Base-by-base conservation (phyloP, 2,888 invertebrate species). In the Eupsilia transversa region DNA sequence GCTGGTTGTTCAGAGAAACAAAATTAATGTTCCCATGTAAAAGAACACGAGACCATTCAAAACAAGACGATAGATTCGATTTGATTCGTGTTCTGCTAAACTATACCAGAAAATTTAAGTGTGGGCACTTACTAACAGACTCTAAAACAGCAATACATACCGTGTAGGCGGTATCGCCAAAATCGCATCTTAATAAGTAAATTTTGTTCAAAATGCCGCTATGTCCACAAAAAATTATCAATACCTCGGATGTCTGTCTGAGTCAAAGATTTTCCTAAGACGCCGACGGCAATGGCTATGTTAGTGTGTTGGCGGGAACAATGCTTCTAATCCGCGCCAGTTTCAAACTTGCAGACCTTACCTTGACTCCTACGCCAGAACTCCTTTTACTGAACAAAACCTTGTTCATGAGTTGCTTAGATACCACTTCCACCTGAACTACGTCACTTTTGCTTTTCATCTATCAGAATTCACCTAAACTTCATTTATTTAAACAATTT, bases 301-400 rank as follows among this genome's bases (percentile, higher is more conserved):
- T 90, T 86, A 85, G 89, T 91, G 96, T 95, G 96, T 96, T 96
- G 96, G 95, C 95, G 96, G 93, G 92, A 92, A 95, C 95, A 95
- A 95, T 94, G 89, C 89, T 87, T 93, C 93, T 93, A 94, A 94
- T 91, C 91, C 89, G 85, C 89, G 89, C 89, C 89, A 90, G 89
- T 90, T 87, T 85, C 83, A 89, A 96, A 95, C 95, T 90, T 91
- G 96, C 93, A 96, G 96, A 92, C 96, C 96, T 96, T 96, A 95
- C 96, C 96, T 96, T 94, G 96, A 94, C 96, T 95, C 96, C 96
- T 96, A 96, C 96, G 95, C 96, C 84, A 76, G 82, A 88, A 86
- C 90, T 92, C 94, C 94, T 94, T 94, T 95, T 94, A 95, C 94
- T 92, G 89, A 91, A 89, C 82, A 88, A 89, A 92, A 91, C 93